These are phyloP conservation scores for Botia almorhae DNA, from an alignment of 2,797 vertebrate genomes.

Conservation along the genomic window DNA sequence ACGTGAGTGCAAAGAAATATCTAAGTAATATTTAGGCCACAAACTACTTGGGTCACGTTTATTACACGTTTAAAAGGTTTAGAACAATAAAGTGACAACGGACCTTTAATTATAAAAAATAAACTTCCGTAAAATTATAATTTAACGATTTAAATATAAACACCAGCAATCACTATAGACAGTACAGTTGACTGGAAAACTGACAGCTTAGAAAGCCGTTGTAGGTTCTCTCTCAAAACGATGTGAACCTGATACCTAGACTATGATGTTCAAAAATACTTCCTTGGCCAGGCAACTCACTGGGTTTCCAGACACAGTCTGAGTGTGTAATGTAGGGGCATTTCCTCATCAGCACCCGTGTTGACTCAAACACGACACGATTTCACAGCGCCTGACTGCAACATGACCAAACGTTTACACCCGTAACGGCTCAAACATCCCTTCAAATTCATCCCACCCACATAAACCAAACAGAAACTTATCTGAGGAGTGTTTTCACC, in stretches of 20 bases:
- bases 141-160: not conserved
- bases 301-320: not conserved
- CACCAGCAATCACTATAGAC: not conserved
- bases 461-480: not conserved
- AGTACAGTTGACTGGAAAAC: not conserved
- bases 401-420: slow-evolving; percentile 34
- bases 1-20: not conserved
- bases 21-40: not conserved
- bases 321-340: not conserved
- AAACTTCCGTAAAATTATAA: not conserved
- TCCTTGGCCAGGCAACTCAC: not conserved
- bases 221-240: not conserved
- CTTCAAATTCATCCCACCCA: not conserved
- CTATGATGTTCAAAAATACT: not conserved
- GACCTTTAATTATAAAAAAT: not conserved
- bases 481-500: not conserved
- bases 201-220: not conserved
- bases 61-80: not conserved
- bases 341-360: slow-evolving; percentile 5
- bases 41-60: not conserved
- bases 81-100: not conserved
- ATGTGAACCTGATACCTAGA: not conserved
- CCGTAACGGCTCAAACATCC: not conserved
- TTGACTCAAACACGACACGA: slow-evolving; percentile 15
- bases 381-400: slow-evolving; percentile 5